A percentile compares a stretch with the other conserved stretches of the same genome.
These are phyloP conservation scores for Galerucella nymphaeae DNA, from an alignment of 2,888 invertebrate species.

Conservation along the genomic window DNA sequence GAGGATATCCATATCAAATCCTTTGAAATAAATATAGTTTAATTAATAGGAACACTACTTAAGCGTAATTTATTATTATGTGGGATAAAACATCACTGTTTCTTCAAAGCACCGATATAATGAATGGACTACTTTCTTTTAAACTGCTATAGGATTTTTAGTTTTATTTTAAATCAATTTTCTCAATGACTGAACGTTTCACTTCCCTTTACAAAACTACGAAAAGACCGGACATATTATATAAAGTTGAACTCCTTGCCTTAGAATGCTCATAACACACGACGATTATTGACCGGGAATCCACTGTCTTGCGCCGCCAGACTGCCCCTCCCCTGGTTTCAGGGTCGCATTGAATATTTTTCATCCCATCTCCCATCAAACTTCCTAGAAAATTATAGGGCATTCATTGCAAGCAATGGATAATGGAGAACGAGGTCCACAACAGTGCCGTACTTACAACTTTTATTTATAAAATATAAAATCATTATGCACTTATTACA, in stretches of 20 bases:
- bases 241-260: conserved; percentile 19
- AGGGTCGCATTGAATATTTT: conserved; percentile 34
- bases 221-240: conserved; percentile 18
- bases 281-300: conserved; percentile 53
- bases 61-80: conserved; percentile 12
- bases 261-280: conserved; percentile 36
- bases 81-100: conserved; percentile 15
- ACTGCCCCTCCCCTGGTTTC: conserved; percentile 43
- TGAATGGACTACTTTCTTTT: conserved; percentile 13
- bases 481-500: too few relatives aligned
- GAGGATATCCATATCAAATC: conserved; percentile 19
- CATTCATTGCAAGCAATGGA: background rate
- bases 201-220: conserved; percentile 4
- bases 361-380: conserved; percentile 6
- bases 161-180: background rate
- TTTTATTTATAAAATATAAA: background rate
- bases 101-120: conserved; percentile 1
- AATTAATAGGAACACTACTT: conserved; percentile 9
- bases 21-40: conserved; percentile 10
- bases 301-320: conserved; percentile 52
- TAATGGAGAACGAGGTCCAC: background rate
- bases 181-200: background rate
- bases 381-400: conserved; percentile 15
- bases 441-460: background rate
- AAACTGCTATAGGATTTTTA: background rate